Evolutionary conservation across 2,797 vertebrate species (phyloP).

Genomic region (Cuniculus paca): DNA sequence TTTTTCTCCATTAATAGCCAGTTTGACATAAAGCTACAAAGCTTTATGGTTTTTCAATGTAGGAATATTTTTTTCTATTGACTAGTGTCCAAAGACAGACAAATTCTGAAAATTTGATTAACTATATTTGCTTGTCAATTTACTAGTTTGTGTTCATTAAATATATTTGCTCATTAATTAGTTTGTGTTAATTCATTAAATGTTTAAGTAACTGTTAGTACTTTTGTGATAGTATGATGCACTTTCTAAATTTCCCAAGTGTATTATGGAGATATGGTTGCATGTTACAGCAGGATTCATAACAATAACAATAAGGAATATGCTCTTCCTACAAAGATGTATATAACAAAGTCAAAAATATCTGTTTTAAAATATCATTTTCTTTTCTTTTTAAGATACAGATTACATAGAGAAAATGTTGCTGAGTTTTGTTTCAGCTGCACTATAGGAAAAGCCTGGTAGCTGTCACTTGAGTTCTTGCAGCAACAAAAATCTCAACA

Average conservation of each 20-base stretch:
- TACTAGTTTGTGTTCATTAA: neutral
- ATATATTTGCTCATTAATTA: neutral
- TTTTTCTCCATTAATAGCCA: neutral
- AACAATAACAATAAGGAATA: neutral
- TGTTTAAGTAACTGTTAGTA: neutral
- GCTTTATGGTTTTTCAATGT: neutral
- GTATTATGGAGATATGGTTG: neutral
- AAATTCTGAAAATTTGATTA: slow-evolving; percentile 64
- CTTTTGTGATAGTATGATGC: neutral
- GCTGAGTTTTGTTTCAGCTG: neutral
- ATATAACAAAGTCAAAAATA: neutral
- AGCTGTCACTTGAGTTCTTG: neutral
- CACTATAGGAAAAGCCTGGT: neutral
- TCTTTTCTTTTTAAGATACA: neutral
- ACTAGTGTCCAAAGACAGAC: neutral
- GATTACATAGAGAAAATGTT: neutral
- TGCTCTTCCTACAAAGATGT: neutral
- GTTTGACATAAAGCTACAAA: neutral
- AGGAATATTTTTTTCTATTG: neutral
- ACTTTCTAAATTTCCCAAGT: slow-evolving; percentile 18
- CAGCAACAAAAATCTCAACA: neutral
- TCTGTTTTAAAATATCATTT: neutral
- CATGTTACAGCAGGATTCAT: neutral
- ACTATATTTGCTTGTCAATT: neutral
- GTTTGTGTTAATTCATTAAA: neutral